Evolutionary conservation across 2,888 invertebrate species (phyloP).

Genomic region (Ichneumon xanthorius): DNA sequence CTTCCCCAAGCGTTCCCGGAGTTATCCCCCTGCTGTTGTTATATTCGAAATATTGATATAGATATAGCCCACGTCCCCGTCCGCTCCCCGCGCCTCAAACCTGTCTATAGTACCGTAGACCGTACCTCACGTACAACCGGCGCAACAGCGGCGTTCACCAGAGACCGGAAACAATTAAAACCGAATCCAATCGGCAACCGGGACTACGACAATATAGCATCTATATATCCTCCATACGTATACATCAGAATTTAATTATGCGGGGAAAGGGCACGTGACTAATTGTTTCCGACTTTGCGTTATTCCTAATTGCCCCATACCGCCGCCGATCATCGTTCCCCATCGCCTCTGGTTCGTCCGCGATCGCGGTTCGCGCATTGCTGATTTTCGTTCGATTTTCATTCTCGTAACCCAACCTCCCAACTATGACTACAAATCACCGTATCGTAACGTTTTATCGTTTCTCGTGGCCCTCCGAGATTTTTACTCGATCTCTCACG

Average conservation of each 20-base stretch:
- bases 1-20: constrained; percentile 5
- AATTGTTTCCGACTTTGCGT: constrained; percentile 80
- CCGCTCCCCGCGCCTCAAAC: neutral
- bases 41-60: constrained; percentile 64
- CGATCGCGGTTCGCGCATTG: neutral
- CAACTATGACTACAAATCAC: constrained; percentile 46
- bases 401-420: neutral
- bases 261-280: constrained; percentile 74
- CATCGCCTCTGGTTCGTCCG: constrained; percentile 47
- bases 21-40: constrained; percentile 25
- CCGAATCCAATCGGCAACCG: constrained; percentile 70
- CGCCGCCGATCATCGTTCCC: constrained; percentile 67
- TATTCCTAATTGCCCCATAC: constrained; percentile 76
- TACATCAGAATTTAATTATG: constrained; percentile 74
- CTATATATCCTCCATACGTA: constrained; percentile 61
- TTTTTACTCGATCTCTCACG: neutral
- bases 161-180: constrained; percentile 72
- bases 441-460: constrained; percentile 44
- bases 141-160: constrained; percentile 30
- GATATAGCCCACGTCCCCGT: neutral
- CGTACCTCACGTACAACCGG: neutral
- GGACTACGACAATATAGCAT: constrained; percentile 68
- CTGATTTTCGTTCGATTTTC: neutral
- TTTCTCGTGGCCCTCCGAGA: constrained; percentile 21
- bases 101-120: constrained; percentile 38